Evolutionary conservation across 2,888 invertebrate genomes (phyloP).

Genomic region (Noctua janthina): DNA sequence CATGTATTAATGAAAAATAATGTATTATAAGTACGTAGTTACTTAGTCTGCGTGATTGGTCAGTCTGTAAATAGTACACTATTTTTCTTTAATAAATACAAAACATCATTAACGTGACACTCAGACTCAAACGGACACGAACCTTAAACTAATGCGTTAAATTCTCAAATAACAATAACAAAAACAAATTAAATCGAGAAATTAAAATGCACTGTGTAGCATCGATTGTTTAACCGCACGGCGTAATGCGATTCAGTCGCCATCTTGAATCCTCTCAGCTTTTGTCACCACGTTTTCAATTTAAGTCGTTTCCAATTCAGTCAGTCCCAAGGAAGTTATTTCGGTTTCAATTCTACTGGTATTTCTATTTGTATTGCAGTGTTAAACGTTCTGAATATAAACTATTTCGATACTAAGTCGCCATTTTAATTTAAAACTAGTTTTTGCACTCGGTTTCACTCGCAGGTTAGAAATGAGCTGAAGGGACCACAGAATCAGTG

Average conservation of each 20-base stretch:
- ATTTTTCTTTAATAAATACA: neutral
- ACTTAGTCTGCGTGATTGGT: neutral
- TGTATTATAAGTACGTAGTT: neutral
- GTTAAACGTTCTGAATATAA: neutral
- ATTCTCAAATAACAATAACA: neutral
- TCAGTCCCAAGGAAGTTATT: neutral
- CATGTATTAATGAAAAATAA: neutral
- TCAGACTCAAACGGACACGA: neutral
- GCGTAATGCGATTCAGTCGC: neutral
- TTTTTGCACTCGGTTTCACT: neutral
- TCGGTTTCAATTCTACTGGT: neutral
- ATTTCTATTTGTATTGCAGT: neutral
- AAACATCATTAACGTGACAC: neutral
- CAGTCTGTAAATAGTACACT: neutral
- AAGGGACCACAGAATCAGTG: neutral
- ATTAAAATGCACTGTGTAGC: neutral
- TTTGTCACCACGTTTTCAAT: slow-evolving; percentile 13
- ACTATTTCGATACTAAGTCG: too few relatives aligned
- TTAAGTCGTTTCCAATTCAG: slow-evolving; percentile 4
- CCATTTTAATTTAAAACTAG: neutral
- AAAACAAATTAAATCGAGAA: neutral
- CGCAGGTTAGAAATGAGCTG: neutral
- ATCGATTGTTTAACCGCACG: neutral
- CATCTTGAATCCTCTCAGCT: neutral
- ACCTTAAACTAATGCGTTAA: neutral